Percentiles rank a stretch among this genome's conserved stretches.
phyloP scores from a whole-genome alignment of 2,888 invertebrate genomes.

The Phytoseiulus persimilis region DNA sequence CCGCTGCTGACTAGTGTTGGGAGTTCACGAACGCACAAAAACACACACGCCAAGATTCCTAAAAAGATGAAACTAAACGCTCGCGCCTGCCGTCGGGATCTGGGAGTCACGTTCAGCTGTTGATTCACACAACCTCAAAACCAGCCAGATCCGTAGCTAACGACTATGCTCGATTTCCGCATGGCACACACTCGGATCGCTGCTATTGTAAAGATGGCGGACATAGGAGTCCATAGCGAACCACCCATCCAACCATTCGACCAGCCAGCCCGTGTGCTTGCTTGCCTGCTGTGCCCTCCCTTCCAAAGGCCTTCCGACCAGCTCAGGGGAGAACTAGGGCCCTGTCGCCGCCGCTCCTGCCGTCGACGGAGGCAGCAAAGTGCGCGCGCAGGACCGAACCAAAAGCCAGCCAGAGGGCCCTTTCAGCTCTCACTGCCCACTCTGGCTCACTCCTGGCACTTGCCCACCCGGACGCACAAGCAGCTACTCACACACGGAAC shows the following conservation, averaged over 20 bases:
- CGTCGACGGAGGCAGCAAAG: neutral
- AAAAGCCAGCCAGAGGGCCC: neutral
- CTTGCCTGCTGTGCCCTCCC: neutral
- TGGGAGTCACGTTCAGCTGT: neutral
- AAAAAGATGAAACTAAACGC: neutral
- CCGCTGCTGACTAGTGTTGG: neutral
- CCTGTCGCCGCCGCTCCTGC: neutral
- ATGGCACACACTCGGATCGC: neutral
- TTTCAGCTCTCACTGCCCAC: neutral
- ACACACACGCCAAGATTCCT: neutral
- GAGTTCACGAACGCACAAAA: neutral
- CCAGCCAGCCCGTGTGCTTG: neutral
- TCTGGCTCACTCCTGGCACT: neutral
- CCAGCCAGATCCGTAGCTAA: neutral
- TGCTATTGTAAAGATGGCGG: constrained; percentile 5
- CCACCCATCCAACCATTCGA: neutral
- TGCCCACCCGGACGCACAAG: neutral
- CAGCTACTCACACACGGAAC: neutral
- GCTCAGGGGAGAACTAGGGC: neutral
- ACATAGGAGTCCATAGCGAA: neutral
- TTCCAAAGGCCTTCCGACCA: neutral
- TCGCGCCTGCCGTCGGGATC: neutral
- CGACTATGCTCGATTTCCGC: neutral
- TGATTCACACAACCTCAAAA: neutral
- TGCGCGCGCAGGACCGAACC: neutral